Base-by-base conservation (phyloP, 2,888 invertebrate species). In the Eupithecia centaureata region DNA sequence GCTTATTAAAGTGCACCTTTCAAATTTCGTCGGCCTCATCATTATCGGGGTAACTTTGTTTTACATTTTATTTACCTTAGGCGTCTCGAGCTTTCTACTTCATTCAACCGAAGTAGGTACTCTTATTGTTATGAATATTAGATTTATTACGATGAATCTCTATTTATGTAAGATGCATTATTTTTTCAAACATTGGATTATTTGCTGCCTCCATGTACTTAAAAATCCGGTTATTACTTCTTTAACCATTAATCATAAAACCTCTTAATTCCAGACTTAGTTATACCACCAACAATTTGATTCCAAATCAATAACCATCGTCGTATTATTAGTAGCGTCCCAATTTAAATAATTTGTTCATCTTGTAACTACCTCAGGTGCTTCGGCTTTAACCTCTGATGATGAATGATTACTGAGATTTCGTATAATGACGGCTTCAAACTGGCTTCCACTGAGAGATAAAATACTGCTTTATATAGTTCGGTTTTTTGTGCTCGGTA, bases 351-450 rank as follows among this genome's bases (percentile, higher is more conserved):
- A 63, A 73, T 74, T 77, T 79, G 77, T 82, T 83, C 80, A 74
- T 80, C 75, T 73, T 77, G 72, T 76, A 83, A 87, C 86, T 88
- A 87, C 88, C 80, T 84, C 85, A 80, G 88, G 79, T 87, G 88
- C 85, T 76, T 77, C 79, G 83, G 85, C 84, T 65, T 61, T 88
- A 88, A 88, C 87, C 77, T 82, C 83, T 90, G 90, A 93, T 92
- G 91, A 90, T 91, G 87, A 91, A 90, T 92, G 91, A 92, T 93
- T 92, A 89, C 90, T 82, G 82, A 87, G 89, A 89, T 91, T 91
- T 88, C 77, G 80, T 87, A 86, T 92, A 92, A 92, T 92, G 89
- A 90, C 82, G 86, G 86, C 78, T 81, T 79, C 79, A 73, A 73
- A 74, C 79, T 79, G 82, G 86, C 87, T 87, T 56, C 63, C 60